Base-by-base conservation (phyloP, 2,888 invertebrate genomes). In the Ramazzottius varieornatus region DNA sequence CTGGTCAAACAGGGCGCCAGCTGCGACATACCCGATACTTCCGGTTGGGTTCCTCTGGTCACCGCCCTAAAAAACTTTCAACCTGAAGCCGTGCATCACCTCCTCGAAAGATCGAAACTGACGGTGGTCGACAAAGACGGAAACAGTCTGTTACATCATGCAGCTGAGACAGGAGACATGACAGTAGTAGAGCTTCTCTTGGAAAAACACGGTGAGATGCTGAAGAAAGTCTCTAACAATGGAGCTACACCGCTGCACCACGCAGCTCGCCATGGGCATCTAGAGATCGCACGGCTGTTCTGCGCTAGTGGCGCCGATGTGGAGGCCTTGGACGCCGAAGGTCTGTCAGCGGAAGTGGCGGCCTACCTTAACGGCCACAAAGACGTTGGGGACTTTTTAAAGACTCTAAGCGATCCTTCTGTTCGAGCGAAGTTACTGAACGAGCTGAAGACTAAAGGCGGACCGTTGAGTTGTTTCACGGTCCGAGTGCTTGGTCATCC, bases 361-460 rank as follows among this genome's bases (percentile, higher is more conserved):
- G 86, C 86, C n/a, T 76, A 85, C 65, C 84, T 85, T 71, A 82
- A 84, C 71, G 84, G 85, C 32, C 82, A 83, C 73, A 81, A 81
- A 67, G 81, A 83, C 67, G 83, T 85, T 66, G 83, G 83, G 29
- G 82, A 82, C 68, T 76, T 86, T 46, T 75, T 86, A 68, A 82
- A 82, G 72, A 81, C 80, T 71, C 75, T 85, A 63, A 80, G 82
- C 75, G 79, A 81, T 74, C 40, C 16, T 8, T 4, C 54, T 4
- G 29, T 29, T 29, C 13, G 54, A 16, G 24, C 54, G 24, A 54
- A 54, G 24, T 24, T 54, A 4, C 54, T 24, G 29, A 16, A 29
- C 29, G 54, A 54, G 13, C 8, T 54, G 4, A 70, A 70, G 65
- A 69, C 71, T 0, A 46, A 70, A 33, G 71, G 71, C 33, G 65